phyloP scores from a whole-genome alignment of 2,888 invertebrate genomes.

The Pollenia angustigena region DNA sequence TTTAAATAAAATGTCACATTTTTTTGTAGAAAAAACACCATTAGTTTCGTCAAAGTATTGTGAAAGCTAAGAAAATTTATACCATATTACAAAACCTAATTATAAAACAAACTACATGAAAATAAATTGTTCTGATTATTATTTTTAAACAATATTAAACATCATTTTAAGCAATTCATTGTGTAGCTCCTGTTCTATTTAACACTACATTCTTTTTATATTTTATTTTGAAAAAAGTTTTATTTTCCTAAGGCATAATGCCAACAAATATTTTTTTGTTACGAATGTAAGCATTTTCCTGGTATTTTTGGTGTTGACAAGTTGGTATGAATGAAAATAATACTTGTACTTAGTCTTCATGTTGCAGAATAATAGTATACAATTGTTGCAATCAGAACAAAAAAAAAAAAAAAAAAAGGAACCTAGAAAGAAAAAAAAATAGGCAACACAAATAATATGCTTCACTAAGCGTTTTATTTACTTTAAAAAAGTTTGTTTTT shows the following conservation, averaged over 20 bases:
- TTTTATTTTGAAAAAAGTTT: not conserved
- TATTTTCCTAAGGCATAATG: slow-evolving; percentile 59
- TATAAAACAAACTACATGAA: too few relatives aligned
- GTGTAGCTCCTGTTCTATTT: not conserved
- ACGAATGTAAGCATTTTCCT: slow-evolving; percentile 8
- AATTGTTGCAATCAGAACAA: slow-evolving; percentile 4
- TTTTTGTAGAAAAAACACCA: too few relatives aligned
- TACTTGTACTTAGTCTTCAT: slow-evolving; percentile 57
- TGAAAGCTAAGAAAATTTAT: too few relatives aligned
- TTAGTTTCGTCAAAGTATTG: too few relatives aligned
- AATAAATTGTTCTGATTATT: too few relatives aligned
- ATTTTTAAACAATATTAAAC: too few relatives aligned
- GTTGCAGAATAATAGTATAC: slow-evolving; percentile 38
- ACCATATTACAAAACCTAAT: too few relatives aligned
- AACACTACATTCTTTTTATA: not conserved
- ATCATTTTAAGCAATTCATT: not conserved
- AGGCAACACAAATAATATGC: slow-evolving; percentile 55
- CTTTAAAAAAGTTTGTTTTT: slow-evolving; percentile 25
- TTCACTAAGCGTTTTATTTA: slow-evolving; percentile 62
- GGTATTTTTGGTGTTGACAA: slow-evolving; percentile 64
- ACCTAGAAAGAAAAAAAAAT: not conserved
- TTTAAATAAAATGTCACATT: too few relatives aligned
- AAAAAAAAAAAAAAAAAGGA: not conserved
- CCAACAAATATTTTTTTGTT: slow-evolving; percentile 41
- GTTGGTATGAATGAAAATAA: slow-evolving; percentile 66